phyloP scores from a whole-genome alignment of 1,140 invertebrate genomes.

The Aphidius gifuensis region DNA sequence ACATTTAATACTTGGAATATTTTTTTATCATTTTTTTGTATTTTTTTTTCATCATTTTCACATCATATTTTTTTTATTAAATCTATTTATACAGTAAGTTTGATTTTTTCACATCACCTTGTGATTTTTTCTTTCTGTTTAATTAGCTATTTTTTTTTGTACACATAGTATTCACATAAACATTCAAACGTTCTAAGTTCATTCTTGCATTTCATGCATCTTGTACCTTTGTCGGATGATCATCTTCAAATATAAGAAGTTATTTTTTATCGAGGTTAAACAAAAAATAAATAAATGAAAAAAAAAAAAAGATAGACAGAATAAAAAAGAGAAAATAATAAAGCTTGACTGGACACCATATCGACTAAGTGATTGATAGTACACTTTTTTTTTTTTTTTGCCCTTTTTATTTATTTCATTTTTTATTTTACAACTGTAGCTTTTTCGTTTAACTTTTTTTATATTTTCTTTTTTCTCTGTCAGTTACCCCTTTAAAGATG shows the following conservation, averaged over 20 bases:
- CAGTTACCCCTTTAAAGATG: no score
- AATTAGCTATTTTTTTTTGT: constrained; percentile 4
- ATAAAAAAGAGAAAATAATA: neutral
- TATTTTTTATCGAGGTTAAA: no score
- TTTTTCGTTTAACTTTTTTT: neutral
- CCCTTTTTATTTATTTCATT: neutral
- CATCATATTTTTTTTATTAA: no score
- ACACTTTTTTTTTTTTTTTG: constrained; percentile 7
- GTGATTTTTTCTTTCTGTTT: neutral
- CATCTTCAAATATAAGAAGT: neutral
- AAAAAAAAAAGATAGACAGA: no score
- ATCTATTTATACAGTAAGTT: no score
- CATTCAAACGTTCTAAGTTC: neutral
- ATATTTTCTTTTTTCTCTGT: neutral
- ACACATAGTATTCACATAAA: neutral
- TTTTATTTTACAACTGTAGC: constrained; percentile 5
- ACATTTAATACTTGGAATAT: no score
- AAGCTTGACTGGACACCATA: neutral
- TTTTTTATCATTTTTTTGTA: no score
- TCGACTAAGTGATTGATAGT: constrained; percentile 9
- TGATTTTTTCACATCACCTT: no score
- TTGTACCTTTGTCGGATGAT: constrained; percentile 5
- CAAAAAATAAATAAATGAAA: no score
- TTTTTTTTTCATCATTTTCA: no score
- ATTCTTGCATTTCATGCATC: neutral